These are phyloP conservation scores for Monopterus albus DNA, from an alignment of 2,113 vertebrate genomes.

Conservation along the genomic window DNA sequence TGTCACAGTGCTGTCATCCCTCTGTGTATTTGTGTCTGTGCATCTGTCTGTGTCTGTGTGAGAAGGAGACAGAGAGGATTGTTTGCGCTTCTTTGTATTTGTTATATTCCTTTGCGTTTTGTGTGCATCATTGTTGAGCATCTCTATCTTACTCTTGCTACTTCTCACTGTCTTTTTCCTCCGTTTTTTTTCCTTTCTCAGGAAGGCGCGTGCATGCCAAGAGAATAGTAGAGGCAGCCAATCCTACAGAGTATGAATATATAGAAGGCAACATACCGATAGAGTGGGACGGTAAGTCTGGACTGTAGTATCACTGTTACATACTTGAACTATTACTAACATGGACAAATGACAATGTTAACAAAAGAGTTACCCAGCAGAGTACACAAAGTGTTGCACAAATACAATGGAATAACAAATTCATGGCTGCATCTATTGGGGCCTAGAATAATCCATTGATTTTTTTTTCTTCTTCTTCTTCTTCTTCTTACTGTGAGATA, in stretches of 20 bases:
- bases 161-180: constrained; percentile 25
- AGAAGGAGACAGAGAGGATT: constrained; percentile 47
- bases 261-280: constrained; percentile 87
- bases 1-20: constrained; percentile 78
- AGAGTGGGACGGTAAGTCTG: constrained; percentile 95
- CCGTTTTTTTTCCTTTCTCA: constrained; percentile 70
- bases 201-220: constrained; percentile 87
- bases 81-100: constrained; percentile 62
- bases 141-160: constrained; percentile 50
- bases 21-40: constrained; percentile 66
- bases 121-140: constrained; percentile 58
- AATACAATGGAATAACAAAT: constrained; percentile 60
- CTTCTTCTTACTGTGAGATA: constrained; percentile 39
- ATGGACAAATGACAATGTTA: constrained; percentile 41
- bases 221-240: constrained; percentile 86
- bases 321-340: constrained; percentile 34
- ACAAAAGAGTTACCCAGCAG: constrained; percentile 37
- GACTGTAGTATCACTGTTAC: constrained; percentile 37
- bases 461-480: constrained; percentile 10
- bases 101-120: constrained; percentile 60
- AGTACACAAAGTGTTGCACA: constrained; percentile 41
- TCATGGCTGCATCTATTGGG: constrained; percentile 57
- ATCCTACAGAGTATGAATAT: constrained; percentile 84
- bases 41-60: constrained; percentile 51
- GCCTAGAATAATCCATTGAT: constrained; percentile 54